These are phyloP conservation scores for Chromis chromis DNA, from an alignment of 2,797 vertebrate species.

Conservation along the genomic window DNA sequence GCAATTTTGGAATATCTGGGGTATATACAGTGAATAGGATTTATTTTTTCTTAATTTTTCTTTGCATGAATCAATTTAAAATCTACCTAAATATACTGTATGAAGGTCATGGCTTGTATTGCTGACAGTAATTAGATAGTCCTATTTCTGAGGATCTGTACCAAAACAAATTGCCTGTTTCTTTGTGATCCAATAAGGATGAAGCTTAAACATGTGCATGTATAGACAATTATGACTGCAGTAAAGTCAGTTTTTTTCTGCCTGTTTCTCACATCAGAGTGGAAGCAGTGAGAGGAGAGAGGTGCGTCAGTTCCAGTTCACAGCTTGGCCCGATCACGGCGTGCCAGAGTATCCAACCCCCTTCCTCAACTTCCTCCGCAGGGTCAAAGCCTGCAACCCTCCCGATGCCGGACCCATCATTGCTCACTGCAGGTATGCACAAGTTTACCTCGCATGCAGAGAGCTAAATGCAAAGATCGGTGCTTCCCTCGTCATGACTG, in stretches of 20 bases:
- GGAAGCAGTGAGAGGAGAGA: constrained; percentile 95
- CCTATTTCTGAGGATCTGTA: not conserved
- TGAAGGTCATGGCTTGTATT: not conserved
- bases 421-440: constrained; percentile 95
- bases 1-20: not conserved
- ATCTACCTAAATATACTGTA: no score
- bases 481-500: not conserved
- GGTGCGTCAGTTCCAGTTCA: constrained; percentile 99
- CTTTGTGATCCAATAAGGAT: not conserved
- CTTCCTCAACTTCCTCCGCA: constrained; percentile 95
- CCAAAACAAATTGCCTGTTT: not conserved
- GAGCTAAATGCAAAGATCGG: not conserved
- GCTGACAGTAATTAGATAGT: no score
- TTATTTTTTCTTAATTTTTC: no score
- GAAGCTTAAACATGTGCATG: not conserved
- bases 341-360: constrained; percentile 98
- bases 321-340: constrained; percentile 96
- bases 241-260: constrained; percentile 2
- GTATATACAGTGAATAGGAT: no score
- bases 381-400: constrained; percentile 97
- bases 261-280: constrained; percentile 80
- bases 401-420: constrained; percentile 94
- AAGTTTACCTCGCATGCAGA: not conserved
- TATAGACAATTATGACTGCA: not conserved
- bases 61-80: no score